Percentiles rank a stretch among this genome's conserved stretches.
Conservation (phyloP, 2,888 invertebrate genomes). For the Drosophila leonis region DNA sequence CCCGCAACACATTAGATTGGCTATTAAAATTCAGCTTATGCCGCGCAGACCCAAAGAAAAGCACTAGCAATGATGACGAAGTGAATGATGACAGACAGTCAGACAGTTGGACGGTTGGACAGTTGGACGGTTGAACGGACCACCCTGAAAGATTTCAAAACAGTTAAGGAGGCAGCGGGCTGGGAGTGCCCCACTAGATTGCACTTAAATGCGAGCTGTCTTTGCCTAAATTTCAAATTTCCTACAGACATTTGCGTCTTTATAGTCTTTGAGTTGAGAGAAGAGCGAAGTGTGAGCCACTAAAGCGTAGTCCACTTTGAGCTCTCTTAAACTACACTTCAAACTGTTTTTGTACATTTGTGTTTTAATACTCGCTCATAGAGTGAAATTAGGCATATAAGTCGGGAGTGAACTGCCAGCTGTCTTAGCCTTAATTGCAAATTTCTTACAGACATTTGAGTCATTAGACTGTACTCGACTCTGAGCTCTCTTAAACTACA, state of each 20-base stretch:
- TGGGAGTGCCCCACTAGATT: background rate
- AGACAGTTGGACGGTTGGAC: too few species aligned
- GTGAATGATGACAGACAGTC: constrained; percentile 43
- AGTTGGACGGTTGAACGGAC: too few species aligned
- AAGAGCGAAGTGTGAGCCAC: background rate
- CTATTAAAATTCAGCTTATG: constrained; percentile 57
- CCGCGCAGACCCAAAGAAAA: constrained; percentile 41
- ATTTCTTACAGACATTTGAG: background rate
- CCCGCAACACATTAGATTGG: constrained; percentile 30
- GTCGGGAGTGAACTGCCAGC: background rate
- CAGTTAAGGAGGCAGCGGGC: background rate
- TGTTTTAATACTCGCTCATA: background rate
- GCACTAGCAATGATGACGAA: constrained; percentile 48
- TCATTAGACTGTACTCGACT: background rate
- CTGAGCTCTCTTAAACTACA: background rate
- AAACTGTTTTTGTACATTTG: background rate
- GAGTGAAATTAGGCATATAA: background rate
- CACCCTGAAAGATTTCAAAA: constrained; percentile 1
- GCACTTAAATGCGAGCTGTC: background rate
- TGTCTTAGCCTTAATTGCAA: background rate
- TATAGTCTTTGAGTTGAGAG: too few species aligned
- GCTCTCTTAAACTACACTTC: background rate
- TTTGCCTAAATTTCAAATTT: constrained; percentile 1
- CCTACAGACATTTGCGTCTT: background rate
- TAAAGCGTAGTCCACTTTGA: background rate